Evolutionary conservation across 2,888 invertebrate species (phyloP), one percentile per base, ranked within the genome.

Genomic region (Aporophyla lueneburgensis): DNA sequence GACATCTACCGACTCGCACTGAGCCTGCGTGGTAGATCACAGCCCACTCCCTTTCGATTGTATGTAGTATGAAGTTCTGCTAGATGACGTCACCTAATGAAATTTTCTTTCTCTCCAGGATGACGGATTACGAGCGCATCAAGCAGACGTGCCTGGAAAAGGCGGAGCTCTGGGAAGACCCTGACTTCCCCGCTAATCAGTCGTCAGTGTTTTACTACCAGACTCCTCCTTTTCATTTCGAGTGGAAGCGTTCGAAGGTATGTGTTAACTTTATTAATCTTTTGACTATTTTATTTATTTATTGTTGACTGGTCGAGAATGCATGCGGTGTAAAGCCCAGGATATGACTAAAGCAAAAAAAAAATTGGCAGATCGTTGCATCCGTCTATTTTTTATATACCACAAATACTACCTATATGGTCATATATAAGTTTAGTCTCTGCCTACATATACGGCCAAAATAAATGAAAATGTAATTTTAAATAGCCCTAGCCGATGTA

Each of bases 161-260:
- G 87, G 98, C 98, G 59, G 97, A 98, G 92, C 97, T 98, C 33
- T 99, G 98, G 98, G 99, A 99, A 94, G 99, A 99, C 95, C 98
- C 98, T 0, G 99, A 99, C 93, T 99, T 99, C 95, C 98, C 98
- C 5, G 98, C 99, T 5, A 98, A 98, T 14, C 99, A 99, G 95
- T 97, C 98, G 9, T 99, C 99, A 3, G 98, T 99, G 12, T 99
- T 99, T 93, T 99, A 99, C 93, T 98, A 99, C 94, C 99, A 99
- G 94, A 99, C 98, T 21, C 99, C 99, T n/a, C 98, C 99, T 0
- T 99, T 99, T 94, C 98, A 98, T 90, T 99, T 99, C 92, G 98
- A 98, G 80, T 99, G 99, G 99, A 99, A 98, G 92, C 97, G 99
- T 89, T 98, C 98, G 4, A 98, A 98, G 97, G 98, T 98, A 96